phyloP scores from a whole-genome alignment of 2,888 invertebrate genomes.

The Phanerotoma sp. region DNA sequence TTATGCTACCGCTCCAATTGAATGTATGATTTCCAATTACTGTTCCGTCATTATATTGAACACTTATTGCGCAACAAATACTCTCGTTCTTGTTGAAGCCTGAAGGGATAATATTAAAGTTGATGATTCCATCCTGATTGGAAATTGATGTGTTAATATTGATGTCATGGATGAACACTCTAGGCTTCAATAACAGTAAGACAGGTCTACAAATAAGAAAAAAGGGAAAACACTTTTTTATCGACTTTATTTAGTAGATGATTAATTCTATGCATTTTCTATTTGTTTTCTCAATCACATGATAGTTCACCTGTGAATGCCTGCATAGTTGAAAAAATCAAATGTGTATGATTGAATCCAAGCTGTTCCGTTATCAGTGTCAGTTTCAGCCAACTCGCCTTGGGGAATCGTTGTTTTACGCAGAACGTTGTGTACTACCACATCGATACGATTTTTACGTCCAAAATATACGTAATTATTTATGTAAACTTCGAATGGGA shows the following conservation, averaged over 20 bases:
- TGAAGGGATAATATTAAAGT: constrained; percentile 53
- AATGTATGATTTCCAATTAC: constrained; percentile 62
- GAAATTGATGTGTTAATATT: constrained; percentile 72
- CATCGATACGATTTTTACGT: constrained; percentile 77
- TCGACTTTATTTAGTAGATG: no score
- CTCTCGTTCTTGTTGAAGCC: constrained; percentile 53
- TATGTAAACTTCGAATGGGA: constrained; percentile 91
- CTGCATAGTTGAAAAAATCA: constrained; percentile 98
- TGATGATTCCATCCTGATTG: constrained; percentile 62
- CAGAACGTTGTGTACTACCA: constrained; percentile 93
- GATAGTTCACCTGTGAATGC: constrained; percentile 70
- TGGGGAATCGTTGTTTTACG: constrained; percentile 88
- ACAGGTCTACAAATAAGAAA: constrained; percentile 66
- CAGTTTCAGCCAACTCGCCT: constrained; percentile 67
- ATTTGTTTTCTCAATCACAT: no score
- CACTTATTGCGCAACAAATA: constrained; percentile 55
- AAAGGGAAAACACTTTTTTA: neutral
- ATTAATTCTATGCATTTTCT: no score
- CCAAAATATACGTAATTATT: constrained; percentile 68
- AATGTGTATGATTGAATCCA: constrained; percentile 81
- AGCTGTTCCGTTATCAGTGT: constrained; percentile 64
- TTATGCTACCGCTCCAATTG: constrained; percentile 63
- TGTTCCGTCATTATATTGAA: constrained; percentile 61
- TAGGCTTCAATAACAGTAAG: constrained; percentile 84
- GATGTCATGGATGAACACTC: constrained; percentile 81